Evolutionary conservation across 2,797 vertebrate species (phyloP), one percentile per base, ranked within the genome.

Genomic region (Menidia menidia): DNA sequence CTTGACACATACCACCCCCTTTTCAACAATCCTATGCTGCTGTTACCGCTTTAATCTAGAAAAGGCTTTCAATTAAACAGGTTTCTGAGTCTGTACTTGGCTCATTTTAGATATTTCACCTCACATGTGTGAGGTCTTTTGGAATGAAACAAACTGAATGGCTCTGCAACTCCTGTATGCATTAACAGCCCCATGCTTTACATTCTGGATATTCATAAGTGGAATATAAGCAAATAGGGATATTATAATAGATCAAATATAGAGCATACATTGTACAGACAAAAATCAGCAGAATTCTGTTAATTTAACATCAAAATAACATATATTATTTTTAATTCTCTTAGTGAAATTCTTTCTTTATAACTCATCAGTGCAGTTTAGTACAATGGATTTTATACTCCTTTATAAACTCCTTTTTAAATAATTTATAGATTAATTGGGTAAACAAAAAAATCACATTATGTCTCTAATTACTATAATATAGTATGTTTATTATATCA

Each of bases 61-160:
- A 67, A 66, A 56, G 2, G 47, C 48, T 67, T 69, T 81, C 50
- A 68, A 80, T 33, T 69, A 44, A 81, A 70, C 73, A 44, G 11
- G 33, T 30, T 56, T 31, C 33, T 15, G 47, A 57, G 60, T 78
- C 39, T 64, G 60, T 32, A 71, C 57, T 69, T 65, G 12, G 59
- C 63, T 77, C 68, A 52, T 70, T 78, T 81, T 67, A 71, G 70
- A 85, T 88, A 61, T 71, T 68, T 73, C 65, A 62, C 50, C 71
- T 25, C 68, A 67, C 81, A 82, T 81, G 81, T 85, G 77, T 80
- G 69, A 81, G 75, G 61, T 75, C 51, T 50, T 77, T 54, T 51
- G 60, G 41, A 57, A 73, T 64, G 31, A 81, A 70, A 71, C 62
- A 47, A 70, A 75, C 60, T 56, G 68, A 66, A 19, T 18, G 11